Percentiles rank a stretch among this genome's conserved stretches.
Evolutionary conservation across 1,140 invertebrate species (phyloP).

Genomic region (Aphaenogaster ashmeadi): DNA sequence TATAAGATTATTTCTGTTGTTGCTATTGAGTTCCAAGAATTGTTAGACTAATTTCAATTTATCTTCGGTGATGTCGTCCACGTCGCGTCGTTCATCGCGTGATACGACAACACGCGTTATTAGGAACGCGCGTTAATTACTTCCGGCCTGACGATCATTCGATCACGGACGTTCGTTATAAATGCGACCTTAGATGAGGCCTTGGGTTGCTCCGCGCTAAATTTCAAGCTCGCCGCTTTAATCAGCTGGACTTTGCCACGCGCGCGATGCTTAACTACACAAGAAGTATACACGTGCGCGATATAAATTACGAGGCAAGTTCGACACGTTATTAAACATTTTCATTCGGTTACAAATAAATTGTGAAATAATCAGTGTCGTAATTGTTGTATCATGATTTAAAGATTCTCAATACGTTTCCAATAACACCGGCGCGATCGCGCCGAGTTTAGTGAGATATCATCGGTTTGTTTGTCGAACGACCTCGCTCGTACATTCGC

Average conservation of each 20-base stretch:
- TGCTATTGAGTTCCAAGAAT: neutral
- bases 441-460: slow-evolving; percentile 22
- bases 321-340: neutral
- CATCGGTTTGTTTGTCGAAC: slow-evolving; percentile 44
- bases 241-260: slow-evolving; percentile 44
- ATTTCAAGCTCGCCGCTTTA: slow-evolving; percentile 56
- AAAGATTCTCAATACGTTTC: neutral
- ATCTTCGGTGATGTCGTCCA: slow-evolving; percentile 10
- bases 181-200: slow-evolving; percentile 43
- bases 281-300: slow-evolving; percentile 10
- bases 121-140: slow-evolving; percentile 64
- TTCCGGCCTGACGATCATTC: slow-evolving; percentile 63
- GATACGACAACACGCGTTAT: slow-evolving; percentile 37
- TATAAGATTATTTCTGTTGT: neutral
- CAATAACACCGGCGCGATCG: neutral
- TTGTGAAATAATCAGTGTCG: neutral
- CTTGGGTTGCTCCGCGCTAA: slow-evolving; percentile 45
- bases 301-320: neutral
- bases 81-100: neutral
- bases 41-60: slow-evolving; percentile 15
- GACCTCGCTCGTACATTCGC: slow-evolving; percentile 56
- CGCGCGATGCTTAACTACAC: neutral
- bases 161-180: slow-evolving; percentile 53
- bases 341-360: neutral
- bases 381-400: neutral